These are phyloP conservation scores for Zhuqinia jingwanae DNA, from an alignment of 2,888 invertebrate species.

Conservation along the genomic window DNA sequence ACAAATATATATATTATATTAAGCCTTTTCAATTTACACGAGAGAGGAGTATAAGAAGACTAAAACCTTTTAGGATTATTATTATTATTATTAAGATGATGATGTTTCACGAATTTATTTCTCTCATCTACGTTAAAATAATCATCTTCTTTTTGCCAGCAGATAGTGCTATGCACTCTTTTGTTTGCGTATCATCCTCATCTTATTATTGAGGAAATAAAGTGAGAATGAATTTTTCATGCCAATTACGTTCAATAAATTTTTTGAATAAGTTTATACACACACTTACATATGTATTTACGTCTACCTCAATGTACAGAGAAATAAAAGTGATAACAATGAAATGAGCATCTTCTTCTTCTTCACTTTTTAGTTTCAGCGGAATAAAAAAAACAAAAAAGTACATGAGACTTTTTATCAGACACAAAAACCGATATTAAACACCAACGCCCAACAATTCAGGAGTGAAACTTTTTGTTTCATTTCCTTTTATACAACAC, in stretches of 20 bases:
- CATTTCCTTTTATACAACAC: conserved; percentile 40
- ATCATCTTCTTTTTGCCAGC: conserved; percentile 1
- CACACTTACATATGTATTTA: too few species aligned
- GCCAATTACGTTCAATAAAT: conserved; percentile 60
- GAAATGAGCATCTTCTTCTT: conserved; percentile 3
- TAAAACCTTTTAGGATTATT: background rate
- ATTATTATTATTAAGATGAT: conserved; percentile 4
- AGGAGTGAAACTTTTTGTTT: conserved; percentile 48
- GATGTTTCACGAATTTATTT: conserved; percentile 31
- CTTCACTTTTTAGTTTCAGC: background rate
- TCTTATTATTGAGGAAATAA: conserved; percentile 56
- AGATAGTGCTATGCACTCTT: conserved; percentile 30
- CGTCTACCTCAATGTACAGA: conserved; percentile 19
- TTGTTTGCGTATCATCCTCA: background rate
- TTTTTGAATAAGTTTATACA: conserved; percentile 62
- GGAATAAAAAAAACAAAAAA: background rate
- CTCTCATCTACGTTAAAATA: conserved; percentile 12
- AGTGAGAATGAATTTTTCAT: conserved; percentile 69
- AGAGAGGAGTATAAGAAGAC: background rate
- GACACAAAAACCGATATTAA: conserved; percentile 42
- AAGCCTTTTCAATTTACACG: background rate
- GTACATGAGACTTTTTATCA: conserved; percentile 18
- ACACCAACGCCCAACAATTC: conserved; percentile 67
- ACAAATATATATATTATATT: background rate
- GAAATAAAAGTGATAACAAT: background rate